Evolutionary conservation across 2,797 vertebrate genomes (phyloP).

Genomic region (Tamandua tetradactyla): DNA sequence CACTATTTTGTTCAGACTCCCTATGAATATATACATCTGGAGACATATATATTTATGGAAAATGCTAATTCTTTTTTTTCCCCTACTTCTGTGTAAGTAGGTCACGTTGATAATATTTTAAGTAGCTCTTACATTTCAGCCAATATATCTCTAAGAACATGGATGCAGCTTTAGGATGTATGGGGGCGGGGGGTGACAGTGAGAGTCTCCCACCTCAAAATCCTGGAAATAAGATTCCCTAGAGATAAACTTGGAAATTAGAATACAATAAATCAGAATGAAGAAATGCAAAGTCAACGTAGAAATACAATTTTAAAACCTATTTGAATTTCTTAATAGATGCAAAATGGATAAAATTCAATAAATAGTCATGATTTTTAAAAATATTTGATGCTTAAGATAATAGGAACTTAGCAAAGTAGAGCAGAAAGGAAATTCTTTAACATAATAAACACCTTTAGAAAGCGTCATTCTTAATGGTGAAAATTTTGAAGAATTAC

Average conservation of each 20-base stretch:
- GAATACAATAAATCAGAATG: background rate
- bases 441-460: background rate
- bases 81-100: constrained; percentile 78
- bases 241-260: background rate
- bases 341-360: background rate
- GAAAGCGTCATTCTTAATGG: background rate
- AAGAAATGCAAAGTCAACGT: constrained; percentile 37
- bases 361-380: background rate
- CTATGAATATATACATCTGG: constrained; percentile 76
- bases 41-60: constrained; percentile 79
- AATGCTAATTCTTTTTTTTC: constrained; percentile 73
- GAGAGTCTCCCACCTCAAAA: background rate
- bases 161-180: background rate
- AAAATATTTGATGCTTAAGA: background rate
- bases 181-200: background rate
- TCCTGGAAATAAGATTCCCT: background rate
- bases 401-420: background rate
- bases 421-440: background rate
- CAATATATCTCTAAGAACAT: background rate
- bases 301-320: background rate
- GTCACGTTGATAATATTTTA: constrained; percentile 64
- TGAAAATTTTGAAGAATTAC: background rate
- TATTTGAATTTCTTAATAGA: background rate
- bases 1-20: constrained; percentile 66
- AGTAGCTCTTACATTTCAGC: constrained; percentile 51